phyloP scores from a whole-genome alignment of 2,888 invertebrate species.

The Torymus texanus region DNA sequence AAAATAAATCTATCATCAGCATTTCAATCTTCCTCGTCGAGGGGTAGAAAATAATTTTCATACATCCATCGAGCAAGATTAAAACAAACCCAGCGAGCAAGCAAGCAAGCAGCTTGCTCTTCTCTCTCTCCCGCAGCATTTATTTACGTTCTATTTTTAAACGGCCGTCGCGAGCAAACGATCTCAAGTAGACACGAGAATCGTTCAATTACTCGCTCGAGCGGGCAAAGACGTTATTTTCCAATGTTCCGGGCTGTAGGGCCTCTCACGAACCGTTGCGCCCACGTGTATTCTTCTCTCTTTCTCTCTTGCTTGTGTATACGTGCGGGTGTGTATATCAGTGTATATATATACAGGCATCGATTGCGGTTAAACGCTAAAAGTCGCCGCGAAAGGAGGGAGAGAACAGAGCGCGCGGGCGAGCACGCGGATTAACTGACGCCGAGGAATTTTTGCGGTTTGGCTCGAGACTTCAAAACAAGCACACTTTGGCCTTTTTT shows the following conservation, averaged over 20 bases:
- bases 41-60: no score
- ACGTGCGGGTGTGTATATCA: no score
- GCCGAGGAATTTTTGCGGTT: constrained; percentile 25
- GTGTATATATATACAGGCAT: neutral
- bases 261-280: neutral
- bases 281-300: neutral
- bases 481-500: neutral
- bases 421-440: constrained; percentile 12
- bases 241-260: constrained; percentile 35
- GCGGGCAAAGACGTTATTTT: constrained; percentile 45
- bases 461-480: neutral
- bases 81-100: neutral
- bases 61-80: neutral
- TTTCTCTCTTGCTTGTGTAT: no score
- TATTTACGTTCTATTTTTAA: constrained; percentile 35
- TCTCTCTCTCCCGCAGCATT: neutral
- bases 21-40: no score
- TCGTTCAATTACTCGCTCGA: constrained; percentile 53
- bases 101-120: no score
- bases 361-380: constrained; percentile 32
- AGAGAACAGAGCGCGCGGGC: neutral
- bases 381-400: neutral
- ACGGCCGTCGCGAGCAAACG: constrained; percentile 17
- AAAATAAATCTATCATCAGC: no score
- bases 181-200: constrained; percentile 49